Conservation (phyloP, 2,113 vertebrate genomes). For the Cyphomyrus plagiostoma region DNA sequence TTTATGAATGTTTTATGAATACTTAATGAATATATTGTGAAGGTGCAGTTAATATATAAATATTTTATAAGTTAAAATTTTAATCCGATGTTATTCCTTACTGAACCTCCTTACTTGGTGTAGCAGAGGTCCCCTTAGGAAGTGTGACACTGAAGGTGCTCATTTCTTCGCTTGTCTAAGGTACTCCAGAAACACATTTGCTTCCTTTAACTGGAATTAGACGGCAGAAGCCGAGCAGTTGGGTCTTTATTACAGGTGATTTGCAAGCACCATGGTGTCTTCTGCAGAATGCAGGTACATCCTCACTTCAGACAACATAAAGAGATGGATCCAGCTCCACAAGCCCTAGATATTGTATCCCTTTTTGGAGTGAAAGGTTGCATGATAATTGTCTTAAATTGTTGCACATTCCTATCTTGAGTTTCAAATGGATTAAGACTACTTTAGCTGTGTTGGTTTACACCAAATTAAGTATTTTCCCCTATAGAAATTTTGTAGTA, state of each 20-base stretch:
- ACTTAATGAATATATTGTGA: no score
- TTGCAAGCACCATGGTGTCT: neutral
- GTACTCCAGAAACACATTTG: neutral
- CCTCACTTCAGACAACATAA: neutral
- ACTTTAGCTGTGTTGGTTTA: neutral
- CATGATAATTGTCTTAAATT: neutral
- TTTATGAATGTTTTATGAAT: no score
- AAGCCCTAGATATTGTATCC: no score
- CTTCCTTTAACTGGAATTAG: neutral
- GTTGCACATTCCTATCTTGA: neutral
- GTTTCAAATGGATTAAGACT: neutral
- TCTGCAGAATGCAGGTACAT: constrained; percentile 4
- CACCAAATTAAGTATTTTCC: neutral
- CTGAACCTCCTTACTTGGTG: neutral
- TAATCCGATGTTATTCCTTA: neutral
- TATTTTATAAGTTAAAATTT: neutral
- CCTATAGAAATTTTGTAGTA: neutral
- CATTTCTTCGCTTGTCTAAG: neutral
- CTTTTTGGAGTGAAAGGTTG: neutral
- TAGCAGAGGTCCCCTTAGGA: neutral
- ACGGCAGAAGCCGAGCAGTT: neutral
- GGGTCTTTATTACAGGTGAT: constrained; percentile 8
- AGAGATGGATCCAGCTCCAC: neutral
- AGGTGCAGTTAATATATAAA: no score
- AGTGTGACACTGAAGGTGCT: neutral